Evolutionary conservation across 2,888 invertebrate genomes (phyloP), one percentile per base, ranked within the genome.

Genomic region (Teleogryllus oceanicus): DNA sequence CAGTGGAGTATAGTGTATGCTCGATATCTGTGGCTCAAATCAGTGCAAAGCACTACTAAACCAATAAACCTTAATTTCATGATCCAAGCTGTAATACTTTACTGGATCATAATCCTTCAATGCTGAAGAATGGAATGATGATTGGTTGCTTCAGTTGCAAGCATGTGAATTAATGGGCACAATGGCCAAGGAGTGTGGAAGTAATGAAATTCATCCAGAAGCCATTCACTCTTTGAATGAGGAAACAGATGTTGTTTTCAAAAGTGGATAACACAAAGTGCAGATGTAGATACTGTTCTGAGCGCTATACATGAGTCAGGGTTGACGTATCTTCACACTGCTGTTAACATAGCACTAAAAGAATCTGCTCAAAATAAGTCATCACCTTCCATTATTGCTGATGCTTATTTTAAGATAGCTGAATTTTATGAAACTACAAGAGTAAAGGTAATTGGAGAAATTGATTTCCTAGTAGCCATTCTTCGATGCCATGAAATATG

Each of bases 401-500:
- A 62, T n/a, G 62, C n/a, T 13, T 62, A 62, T 16, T 62, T 62
- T n/a, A 62, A 62, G 10, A 62, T 62, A n/a, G 62, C 62, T 62
- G 62, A 62, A 62, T 62, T n/a, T 75, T 20, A 75, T 24, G 21
- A 75, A 20, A 75, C 16, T n/a, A 75, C 24, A 12, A 21, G 21
- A n/a, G 20, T 3, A 16, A 24, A 20, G 16, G 11, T 21, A n/a
- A 21, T 75, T 20, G 21, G 24, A 20, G 75, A 75, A n/a, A 21
- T 13, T 3, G 11, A 75, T 21, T 75, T 24, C 75, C 78, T 85
- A 16, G 80, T 79, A 50, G 89, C 88, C 21, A 88, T 91, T 10
- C 85, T 92, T 75, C 87, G 88, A n/a, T 83, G 91, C 91, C 0
- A 92, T 93, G 90, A 87, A 87, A 83, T 86, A 88, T 78, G 90